phyloP scores from a whole-genome alignment of 1,140 invertebrate species.

The Heliconius congener region DNA sequence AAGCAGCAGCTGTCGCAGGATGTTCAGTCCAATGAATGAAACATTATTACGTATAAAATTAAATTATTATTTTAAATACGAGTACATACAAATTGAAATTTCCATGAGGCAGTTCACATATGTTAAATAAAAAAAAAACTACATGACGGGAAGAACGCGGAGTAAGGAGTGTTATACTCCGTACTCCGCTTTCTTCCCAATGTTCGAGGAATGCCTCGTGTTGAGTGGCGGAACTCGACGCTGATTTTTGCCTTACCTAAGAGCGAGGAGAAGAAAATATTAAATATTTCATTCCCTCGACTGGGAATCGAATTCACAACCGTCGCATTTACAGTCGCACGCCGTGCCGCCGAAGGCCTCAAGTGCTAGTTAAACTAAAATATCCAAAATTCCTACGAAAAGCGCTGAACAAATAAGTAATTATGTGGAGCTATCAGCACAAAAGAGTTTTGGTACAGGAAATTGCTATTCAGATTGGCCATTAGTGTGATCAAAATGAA shows the following conservation, averaged over 20 bases:
- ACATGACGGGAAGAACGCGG: too few species aligned
- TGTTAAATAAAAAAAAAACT: neutral
- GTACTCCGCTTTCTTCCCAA: too few species aligned
- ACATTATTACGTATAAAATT: neutral
- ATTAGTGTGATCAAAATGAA: slow-evolving; percentile 36
- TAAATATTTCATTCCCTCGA: too few species aligned
- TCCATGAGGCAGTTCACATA: neutral
- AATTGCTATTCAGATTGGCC: slow-evolving; percentile 37
- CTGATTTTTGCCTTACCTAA: too few species aligned
- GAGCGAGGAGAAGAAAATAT: too few species aligned
- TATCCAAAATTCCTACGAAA: neutral
- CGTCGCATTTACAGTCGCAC: neutral
- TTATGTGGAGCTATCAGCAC: slow-evolving; percentile 7
- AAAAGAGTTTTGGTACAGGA: slow-evolving; percentile 36
- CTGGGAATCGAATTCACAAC: neutral
- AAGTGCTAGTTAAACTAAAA: neutral
- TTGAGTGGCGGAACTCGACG: too few species aligned
- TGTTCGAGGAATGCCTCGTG: too few species aligned
- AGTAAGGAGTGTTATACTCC: too few species aligned
- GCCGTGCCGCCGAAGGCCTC: too few species aligned
- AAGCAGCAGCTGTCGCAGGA: slow-evolving; percentile 1
- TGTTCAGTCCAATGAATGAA: slow-evolving; percentile 6
- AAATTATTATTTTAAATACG: neutral
- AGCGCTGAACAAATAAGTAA: neutral
- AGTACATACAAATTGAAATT: neutral